These are phyloP conservation scores for Pyrgus malvae DNA, from an alignment of 2,888 invertebrate species.

Conservation along the genomic window DNA sequence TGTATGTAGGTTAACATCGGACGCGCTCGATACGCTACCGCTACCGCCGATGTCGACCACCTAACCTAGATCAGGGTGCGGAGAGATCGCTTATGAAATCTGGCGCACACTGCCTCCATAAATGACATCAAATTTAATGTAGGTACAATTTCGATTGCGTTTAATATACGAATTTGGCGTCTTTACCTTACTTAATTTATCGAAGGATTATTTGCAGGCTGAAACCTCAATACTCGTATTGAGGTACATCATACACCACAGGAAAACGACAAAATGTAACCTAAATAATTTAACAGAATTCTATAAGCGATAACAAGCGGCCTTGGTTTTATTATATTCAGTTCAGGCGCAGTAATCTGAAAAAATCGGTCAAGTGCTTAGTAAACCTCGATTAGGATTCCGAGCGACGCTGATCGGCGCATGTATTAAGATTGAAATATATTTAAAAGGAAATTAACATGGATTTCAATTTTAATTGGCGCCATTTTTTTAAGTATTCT, in stretches of 20 bases:
- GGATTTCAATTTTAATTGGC: too few species aligned
- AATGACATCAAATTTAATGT: slow-evolving; percentile 49
- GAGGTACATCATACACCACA: slow-evolving; percentile 1
- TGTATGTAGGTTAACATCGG: slow-evolving; percentile 78
- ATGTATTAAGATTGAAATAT: neutral
- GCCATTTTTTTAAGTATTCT: too few species aligned
- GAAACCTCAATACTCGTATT: neutral
- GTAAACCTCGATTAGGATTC: slow-evolving; percentile 26
- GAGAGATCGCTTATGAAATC: slow-evolving; percentile 82
- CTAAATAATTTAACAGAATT: slow-evolving; percentile 25
- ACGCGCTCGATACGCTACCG: slow-evolving; percentile 78
- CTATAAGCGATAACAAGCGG: slow-evolving; percentile 17
- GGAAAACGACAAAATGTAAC: slow-evolving; percentile 19
- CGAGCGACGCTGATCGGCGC: slow-evolving; percentile 1
- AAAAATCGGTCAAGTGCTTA: slow-evolving; percentile 27
- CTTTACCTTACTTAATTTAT: neutral
- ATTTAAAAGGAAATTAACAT: neutral
- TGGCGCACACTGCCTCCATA: slow-evolving; percentile 74
- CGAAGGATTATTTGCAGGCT: neutral
- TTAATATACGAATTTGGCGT: neutral
- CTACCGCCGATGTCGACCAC: slow-evolving; percentile 74
- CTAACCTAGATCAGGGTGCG: slow-evolving; percentile 81
- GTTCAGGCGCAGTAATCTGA: slow-evolving; percentile 24
- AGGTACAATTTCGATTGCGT: neutral
- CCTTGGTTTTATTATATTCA: slow-evolving; percentile 26